A percentile compares a stretch with the other conserved stretches of the same genome.
These are phyloP conservation scores for Ligdia adustata DNA, from an alignment of 2,888 invertebrate species.

Conservation along the genomic window DNA sequence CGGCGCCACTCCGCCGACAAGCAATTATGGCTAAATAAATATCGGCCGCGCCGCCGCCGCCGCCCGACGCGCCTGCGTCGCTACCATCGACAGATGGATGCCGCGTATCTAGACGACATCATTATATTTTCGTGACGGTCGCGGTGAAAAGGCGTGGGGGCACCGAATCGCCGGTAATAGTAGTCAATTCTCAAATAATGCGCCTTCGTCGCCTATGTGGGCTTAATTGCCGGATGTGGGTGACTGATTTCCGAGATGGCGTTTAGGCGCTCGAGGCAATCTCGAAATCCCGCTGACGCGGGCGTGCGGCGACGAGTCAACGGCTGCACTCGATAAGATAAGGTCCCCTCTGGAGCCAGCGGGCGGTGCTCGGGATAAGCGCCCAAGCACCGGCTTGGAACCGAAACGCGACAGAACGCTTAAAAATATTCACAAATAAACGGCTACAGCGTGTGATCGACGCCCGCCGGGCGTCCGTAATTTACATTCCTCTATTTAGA, in stretches of 20 bases:
- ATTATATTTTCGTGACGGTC: conserved; percentile 63
- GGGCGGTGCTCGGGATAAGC: conserved; percentile 28
- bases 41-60: conserved; percentile 76
- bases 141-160: conserved; percentile 64
- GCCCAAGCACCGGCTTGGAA: conserved; percentile 26
- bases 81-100: conserved; percentile 70
- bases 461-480: conserved; percentile 48
- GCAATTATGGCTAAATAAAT: conserved; percentile 84
- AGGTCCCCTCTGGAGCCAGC: conserved; percentile 31
- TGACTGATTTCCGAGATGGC: conserved; percentile 49
- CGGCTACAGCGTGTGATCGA: conserved; percentile 55
- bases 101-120: conserved; percentile 74
- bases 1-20: conserved; percentile 81
- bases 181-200: conserved; percentile 55
- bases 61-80: conserved; percentile 67
- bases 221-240: conserved; percentile 61
- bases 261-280: conserved; percentile 33
- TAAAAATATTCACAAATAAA: conserved; percentile 71
- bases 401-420: conserved; percentile 57
- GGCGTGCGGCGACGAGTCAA: conserved; percentile 54
- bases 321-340: conserved; percentile 61
- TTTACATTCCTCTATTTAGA: conserved; percentile 37
- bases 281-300: conserved; percentile 48
- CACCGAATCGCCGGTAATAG: conserved; percentile 61
- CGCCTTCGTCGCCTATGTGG: conserved; percentile 55